phyloP scores from a whole-genome alignment of 2,888 invertebrate genomes.

The Cheiracanthium punctorium region DNA sequence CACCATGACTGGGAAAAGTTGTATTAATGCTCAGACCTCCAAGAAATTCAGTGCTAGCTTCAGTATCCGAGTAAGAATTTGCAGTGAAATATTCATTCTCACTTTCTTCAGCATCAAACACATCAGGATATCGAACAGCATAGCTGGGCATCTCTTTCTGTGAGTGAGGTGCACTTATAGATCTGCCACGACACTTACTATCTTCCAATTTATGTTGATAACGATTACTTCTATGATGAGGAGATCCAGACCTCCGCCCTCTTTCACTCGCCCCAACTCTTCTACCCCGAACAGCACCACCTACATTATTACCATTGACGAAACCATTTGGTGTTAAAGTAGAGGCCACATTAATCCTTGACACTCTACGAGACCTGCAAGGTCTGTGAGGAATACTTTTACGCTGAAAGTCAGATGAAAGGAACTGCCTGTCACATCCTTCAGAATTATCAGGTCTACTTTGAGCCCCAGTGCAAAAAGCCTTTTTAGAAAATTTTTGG shows the following conservation, averaged over 20 bases:
- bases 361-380: neutral
- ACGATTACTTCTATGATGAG: conserved; percentile 11
- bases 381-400: neutral
- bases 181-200: conserved; percentile 18
- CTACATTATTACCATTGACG: neutral
- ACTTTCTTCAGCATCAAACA: conserved; percentile 58
- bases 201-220: neutral
- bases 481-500: neutral
- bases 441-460: neutral
- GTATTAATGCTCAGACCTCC: conserved; percentile 10
- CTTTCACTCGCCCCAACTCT: neutral
- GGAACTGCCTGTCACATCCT: conserved; percentile 3
- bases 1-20: neutral
- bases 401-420: neutral
- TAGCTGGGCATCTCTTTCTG: neutral
- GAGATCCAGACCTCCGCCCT: conserved; percentile 12
- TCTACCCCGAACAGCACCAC: neutral
- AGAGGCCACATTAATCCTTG: neutral
- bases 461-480: neutral
- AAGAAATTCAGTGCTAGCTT: conserved; percentile 47
- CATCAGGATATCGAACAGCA: conserved; percentile 42
- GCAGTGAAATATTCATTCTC: conserved; percentile 66
- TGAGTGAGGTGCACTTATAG: neutral
- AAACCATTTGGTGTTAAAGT: neutral
- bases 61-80: conserved; percentile 66